Base-by-base conservation (phyloP, 2,113 vertebrate genomes). In the Erythrocercus mccallii region DNA sequence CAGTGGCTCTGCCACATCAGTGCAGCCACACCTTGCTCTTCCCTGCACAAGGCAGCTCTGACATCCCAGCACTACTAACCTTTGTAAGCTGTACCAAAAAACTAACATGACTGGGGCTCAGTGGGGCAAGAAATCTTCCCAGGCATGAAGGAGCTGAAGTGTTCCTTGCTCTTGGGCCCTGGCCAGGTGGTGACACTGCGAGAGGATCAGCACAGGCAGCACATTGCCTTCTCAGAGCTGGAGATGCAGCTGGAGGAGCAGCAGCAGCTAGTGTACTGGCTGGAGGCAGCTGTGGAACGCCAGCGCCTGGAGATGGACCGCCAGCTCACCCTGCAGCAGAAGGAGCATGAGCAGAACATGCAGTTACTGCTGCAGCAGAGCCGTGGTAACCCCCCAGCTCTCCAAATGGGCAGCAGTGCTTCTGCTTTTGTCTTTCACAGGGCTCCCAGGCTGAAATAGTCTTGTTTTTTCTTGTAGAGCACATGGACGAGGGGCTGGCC, bases 201-300 rank as follows among this genome's bases (percentile, higher is more conserved):
- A 5, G 99, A 99, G 95, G 99, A 99, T 58, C 99, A 99, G 95
- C 98, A 99, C 90, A 98, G 98, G 94, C 98, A 99, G 86, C 99
- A 99, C 88, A 97, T 99, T 1, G 98, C 98, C 22, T 98, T 99
- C 95, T 99, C 99, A 0, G 99, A 99, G 96, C 97, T 99, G 86
- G 99, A 99, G 96, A 99, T 99, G 98, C 98, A 99, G 48, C 97
- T 98, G 68, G 99, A 99, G 71, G 99, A 99, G 96, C 99, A 99
- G 98, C 98, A 99, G 98, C 96, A 97, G 95, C 96, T 99, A 94
- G 98, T 99, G 58, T 97, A 97, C 95, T 99, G 99, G 99, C 94
- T 99, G 97, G 99, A 99, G 97, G 99, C 98, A 0, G 99, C 99
- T 0, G 98, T 99, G 44, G 99, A 99, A 84, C 98, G 99, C 14